Conservation (phyloP, 1,140 invertebrate genomes). For the Doryteuthis pealeii region DNA sequence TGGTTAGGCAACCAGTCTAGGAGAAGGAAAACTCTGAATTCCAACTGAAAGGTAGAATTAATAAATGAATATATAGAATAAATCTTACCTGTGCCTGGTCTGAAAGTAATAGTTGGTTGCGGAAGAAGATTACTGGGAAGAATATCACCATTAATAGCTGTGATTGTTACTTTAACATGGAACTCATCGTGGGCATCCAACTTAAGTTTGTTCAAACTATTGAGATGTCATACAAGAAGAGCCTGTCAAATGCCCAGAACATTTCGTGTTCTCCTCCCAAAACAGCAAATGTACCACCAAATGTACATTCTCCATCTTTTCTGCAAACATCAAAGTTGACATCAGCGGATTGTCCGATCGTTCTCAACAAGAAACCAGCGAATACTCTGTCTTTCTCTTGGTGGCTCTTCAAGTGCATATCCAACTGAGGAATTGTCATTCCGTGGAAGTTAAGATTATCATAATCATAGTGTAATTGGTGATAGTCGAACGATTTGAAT, state of each 20-base stretch:
- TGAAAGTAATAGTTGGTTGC: constrained; percentile 18
- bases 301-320: constrained; percentile 19
- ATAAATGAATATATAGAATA: no score
- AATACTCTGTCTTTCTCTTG: constrained; percentile 25
- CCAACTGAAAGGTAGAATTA: no score
- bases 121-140: constrained; percentile 14
- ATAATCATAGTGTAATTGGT: constrained; percentile 10
- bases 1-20: no score
- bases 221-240: constrained; percentile 29
- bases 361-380: constrained; percentile 21
- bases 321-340: constrained; percentile 26
- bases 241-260: constrained; percentile 31
- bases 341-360: constrained; percentile 22
- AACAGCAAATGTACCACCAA: constrained; percentile 25
- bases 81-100: constrained; percentile 7
- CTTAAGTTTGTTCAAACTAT: not conserved
- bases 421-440: constrained; percentile 22
- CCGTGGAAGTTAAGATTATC: constrained; percentile 13
- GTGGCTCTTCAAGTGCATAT: constrained; percentile 16
- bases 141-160: constrained; percentile 17
- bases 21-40: no score
- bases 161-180: constrained; percentile 17
- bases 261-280: constrained; percentile 30
- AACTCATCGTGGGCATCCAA: constrained; percentile 18
- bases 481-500: constrained; percentile 1